Base-by-base conservation (phyloP, 2,888 invertebrate species). In the Orchesellides sinensis region DNA sequence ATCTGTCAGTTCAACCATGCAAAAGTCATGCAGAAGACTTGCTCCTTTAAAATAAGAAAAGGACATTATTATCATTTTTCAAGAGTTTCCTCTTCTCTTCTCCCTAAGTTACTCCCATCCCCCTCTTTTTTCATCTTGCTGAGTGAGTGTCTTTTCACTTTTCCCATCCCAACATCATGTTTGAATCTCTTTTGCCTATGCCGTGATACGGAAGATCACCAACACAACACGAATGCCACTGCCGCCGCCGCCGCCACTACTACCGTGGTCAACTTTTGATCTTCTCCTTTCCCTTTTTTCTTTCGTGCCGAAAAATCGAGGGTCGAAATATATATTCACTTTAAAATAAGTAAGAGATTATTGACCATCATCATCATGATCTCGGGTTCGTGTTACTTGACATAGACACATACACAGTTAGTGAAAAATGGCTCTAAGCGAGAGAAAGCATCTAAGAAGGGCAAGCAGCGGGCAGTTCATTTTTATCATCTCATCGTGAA, bases 201-300 rank as follows among this genome's bases (percentile, higher is more conserved):
- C 25, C 54, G 25, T 5, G n/a, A n/a, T n/a, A 21, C 52, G 59
- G 27, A 72, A 21, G 72, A 70, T 70, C 70, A 59, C 25, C 70
- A 45, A 29, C 61, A 56, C 23, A 27, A n/a, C 29, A 12, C 23
- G 25, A 54, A 23, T 10, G 56, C 32, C 61, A 29, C 49, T 27
- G 52, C 32, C 10, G n/a, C n/a, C n/a, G n/a, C n/a, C n/a, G n/a
- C n/a, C n/a, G n/a, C n/a, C n/a, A n/a, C n/a, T n/a, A n/a, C 12
- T 54, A 75, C n/a, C 75, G 75, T 75, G 66, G 75, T 75, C 65
- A 66, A 40, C 75, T 66, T n/a, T n/a, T 66, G 75, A 75, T 75
- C 66, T 54, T 75, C 54, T 40, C 29, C 19, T 66, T 54, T 40
- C 40, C 40, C 4, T 14, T 2, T 8, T 5, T 10, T 8, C 40